Percentiles rank a stretch among this genome's conserved stretches.
These are phyloP conservation scores for Volucella inflata DNA, from an alignment of 2,888 invertebrate species.

Conservation along the genomic window DNA sequence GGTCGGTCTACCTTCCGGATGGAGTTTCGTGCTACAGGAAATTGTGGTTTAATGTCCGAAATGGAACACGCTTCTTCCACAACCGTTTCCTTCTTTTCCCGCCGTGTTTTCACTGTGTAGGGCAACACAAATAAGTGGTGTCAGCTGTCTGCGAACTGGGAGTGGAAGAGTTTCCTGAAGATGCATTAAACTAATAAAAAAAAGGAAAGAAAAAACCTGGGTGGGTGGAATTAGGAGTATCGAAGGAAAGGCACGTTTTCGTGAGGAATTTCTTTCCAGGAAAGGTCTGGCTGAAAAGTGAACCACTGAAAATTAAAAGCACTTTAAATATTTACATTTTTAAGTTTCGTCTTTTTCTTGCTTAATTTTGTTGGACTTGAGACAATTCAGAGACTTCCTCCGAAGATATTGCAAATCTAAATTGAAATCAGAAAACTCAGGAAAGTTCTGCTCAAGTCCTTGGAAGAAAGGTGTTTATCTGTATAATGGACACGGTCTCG, in stretches of 20 bases:
- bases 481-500: no score
- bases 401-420: no score
- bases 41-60: constrained; percentile 75
- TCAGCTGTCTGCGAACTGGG: constrained; percentile 64
- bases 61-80: constrained; percentile 61
- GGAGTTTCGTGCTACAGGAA: constrained; percentile 74
- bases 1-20: constrained; percentile 65
- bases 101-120: background rate
- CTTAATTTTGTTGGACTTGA: no score
- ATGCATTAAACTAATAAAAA: constrained; percentile 69
- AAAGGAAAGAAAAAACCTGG: background rate
- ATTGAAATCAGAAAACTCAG: no score
- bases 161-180: constrained; percentile 45
- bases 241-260: background rate
- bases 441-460: no score
- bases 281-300: no score
- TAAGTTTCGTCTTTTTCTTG: no score
- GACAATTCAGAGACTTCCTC: no score
- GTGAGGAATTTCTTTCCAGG: background rate
- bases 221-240: constrained; percentile 39
- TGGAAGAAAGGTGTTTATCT: no score
- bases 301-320: no score
- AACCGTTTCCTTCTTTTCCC: background rate
- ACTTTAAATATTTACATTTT: no score
- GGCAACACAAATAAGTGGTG: constrained; percentile 57